Conservation (phyloP, 2,797 vertebrate species). For the Gadopsis bispinosus region DNA sequence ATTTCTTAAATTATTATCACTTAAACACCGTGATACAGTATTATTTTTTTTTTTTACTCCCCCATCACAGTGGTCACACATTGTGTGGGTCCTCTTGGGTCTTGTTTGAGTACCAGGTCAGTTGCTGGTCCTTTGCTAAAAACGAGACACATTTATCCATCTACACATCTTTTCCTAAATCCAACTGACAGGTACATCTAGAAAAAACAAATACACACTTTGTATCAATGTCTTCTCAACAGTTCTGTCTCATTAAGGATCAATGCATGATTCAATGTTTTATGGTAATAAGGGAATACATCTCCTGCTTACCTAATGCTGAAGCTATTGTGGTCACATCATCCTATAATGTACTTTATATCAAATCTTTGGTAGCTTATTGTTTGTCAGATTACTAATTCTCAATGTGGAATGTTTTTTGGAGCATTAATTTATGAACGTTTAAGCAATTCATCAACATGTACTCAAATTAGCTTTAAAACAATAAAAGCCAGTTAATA, state of each 20-base stretch:
- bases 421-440: not conserved
- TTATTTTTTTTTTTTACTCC: no score
- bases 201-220: not conserved
- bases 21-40: not conserved
- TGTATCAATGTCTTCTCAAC: not conserved
- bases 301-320: not conserved
- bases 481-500: not conserved
- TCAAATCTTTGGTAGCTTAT: not conserved
- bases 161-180: not conserved
- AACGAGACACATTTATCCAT: not conserved
- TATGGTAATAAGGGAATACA: not conserved
- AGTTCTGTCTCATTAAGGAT: not conserved
- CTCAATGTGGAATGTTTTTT: not conserved
- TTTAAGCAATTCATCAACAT: not conserved
- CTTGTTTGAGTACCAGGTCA: not conserved
- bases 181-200: not conserved
- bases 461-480: not conserved
- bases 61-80: not conserved
- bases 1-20: not conserved
- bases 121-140: not conserved
- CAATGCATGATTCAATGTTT: not conserved
- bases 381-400: not conserved
- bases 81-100: not conserved
- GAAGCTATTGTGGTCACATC: not conserved
- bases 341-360: not conserved